Percentiles rank a stretch among this genome's conserved stretches.
Evolutionary conservation across 2,113 vertebrate genomes (phyloP).

Genomic region (Holacanthus passer): DNA sequence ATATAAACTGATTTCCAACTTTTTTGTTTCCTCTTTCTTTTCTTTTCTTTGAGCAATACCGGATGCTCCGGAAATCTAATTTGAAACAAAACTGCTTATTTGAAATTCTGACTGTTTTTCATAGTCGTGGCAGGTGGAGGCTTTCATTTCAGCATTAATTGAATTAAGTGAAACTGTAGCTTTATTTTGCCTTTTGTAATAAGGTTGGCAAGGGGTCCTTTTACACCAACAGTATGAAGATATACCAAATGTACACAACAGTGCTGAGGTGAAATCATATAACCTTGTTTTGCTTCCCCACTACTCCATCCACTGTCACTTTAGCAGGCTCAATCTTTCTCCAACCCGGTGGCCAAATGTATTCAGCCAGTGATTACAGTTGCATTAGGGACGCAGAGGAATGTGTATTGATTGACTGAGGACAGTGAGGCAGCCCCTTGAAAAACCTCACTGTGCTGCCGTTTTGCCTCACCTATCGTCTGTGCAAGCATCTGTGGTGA

Average conservation of each 20-base stretch:
- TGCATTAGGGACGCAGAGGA: slow-evolving; percentile 83
- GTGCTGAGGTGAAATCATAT: slow-evolving; percentile 55
- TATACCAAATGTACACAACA: slow-evolving; percentile 59
- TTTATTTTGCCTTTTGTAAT: slow-evolving; percentile 61
- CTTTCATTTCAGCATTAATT: slow-evolving; percentile 57
- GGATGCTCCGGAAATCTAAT: slow-evolving; percentile 47
- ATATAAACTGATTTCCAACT: slow-evolving; percentile 54
- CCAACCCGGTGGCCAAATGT: slow-evolving; percentile 68
- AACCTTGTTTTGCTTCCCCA: slow-evolving; percentile 74
- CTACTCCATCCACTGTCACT: slow-evolving; percentile 75
- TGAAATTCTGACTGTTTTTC: slow-evolving; percentile 36
- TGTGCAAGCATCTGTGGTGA: slow-evolving; percentile 80
- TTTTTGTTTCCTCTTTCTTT: slow-evolving; percentile 18
- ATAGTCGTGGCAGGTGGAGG: slow-evolving; percentile 40
- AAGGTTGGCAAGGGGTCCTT: slow-evolving; percentile 64
- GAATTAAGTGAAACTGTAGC: slow-evolving; percentile 75
- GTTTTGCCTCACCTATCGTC: slow-evolving; percentile 80
- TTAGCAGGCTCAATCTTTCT: slow-evolving; percentile 62
- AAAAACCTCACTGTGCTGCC: slow-evolving; percentile 75
- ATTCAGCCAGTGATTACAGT: slow-evolving; percentile 80
- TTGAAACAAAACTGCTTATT: slow-evolving; percentile 22
- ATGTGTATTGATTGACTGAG: slow-evolving; percentile 83
- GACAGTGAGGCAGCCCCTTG: slow-evolving; percentile 70
- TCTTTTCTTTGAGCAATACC: neutral
- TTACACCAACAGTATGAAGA: slow-evolving; percentile 70